Percentiles rank a stretch among this genome's conserved stretches.
phyloP scores from a whole-genome alignment of 1,140 invertebrate genomes.

The Dreissena rostriformis region DNA sequence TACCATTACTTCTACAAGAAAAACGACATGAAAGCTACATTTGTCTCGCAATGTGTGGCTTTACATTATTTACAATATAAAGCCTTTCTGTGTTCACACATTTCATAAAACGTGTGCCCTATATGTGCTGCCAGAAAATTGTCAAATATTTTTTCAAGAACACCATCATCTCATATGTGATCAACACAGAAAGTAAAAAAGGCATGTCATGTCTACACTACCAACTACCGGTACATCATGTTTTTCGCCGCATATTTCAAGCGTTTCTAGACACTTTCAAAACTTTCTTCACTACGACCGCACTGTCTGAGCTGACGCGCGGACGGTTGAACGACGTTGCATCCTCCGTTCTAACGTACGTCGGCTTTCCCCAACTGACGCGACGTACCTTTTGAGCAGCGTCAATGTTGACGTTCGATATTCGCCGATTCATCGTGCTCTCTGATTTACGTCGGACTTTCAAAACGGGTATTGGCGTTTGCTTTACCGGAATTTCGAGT shows the following conservation, averaged over 20 bases:
- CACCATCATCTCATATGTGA: too few species aligned
- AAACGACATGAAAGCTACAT: too few species aligned
- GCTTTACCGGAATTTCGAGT: constrained; percentile 8
- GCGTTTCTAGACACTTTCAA: neutral
- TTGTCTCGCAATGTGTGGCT: too few species aligned
- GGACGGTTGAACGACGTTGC: constrained; percentile 8
- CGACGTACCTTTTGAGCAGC: neutral
- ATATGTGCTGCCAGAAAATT: too few species aligned
- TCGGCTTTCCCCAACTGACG: constrained; percentile 30
- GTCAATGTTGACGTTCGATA: neutral
- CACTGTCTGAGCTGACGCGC: constrained; percentile 31
- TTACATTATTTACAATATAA: too few species aligned
- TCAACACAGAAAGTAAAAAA: neutral
- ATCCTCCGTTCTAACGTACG: neutral
- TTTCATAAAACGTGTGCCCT: too few species aligned
- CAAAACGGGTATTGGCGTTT: neutral
- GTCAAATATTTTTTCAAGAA: too few species aligned
- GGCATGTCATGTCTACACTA: neutral
- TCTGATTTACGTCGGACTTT: constrained; percentile 21
- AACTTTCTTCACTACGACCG: constrained; percentile 4
- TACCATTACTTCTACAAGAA: too few species aligned
- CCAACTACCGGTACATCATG: neutral
- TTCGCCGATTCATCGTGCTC: neutral
- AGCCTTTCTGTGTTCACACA: too few species aligned
- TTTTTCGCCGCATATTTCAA: neutral